Conservation (phyloP, 2,888 invertebrate species). For the Bembecia ichneumoniformis region DNA sequence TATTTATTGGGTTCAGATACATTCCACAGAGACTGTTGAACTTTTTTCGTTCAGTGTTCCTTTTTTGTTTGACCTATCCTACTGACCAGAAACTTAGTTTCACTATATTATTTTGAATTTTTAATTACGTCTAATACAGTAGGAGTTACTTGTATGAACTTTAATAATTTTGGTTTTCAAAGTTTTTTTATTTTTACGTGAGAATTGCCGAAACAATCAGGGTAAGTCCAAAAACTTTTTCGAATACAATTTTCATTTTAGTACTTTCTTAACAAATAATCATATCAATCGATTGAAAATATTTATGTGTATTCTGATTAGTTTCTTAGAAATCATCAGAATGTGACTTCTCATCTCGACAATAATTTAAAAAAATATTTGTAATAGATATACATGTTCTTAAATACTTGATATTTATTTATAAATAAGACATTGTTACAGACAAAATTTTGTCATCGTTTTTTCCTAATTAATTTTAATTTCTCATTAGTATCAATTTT, state of each 20-base stretch:
- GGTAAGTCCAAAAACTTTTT: slow-evolving; percentile 31
- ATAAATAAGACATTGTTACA: too few relatives aligned
- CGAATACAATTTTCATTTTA: background rate
- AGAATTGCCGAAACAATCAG: slow-evolving; percentile 63
- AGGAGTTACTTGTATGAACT: slow-evolving; percentile 6
- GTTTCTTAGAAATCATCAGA: too few relatives aligned
- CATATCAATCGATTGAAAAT: too few relatives aligned
- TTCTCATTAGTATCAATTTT: too few relatives aligned
- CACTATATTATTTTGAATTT: slow-evolving; percentile 8
- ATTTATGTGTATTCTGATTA: too few relatives aligned
- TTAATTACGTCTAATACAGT: slow-evolving; percentile 7
- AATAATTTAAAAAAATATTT: too few relatives aligned
- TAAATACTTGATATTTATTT: too few relatives aligned
- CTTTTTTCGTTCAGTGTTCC: slow-evolving; percentile 51
- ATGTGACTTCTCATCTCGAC: too few relatives aligned
- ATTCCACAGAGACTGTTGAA: slow-evolving; percentile 68
- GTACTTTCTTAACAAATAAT: too few relatives aligned
- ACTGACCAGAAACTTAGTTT: slow-evolving; percentile 26
- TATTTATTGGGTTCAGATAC: slow-evolving; percentile 48
- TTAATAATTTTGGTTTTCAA: slow-evolving; percentile 30
- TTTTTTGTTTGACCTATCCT: slow-evolving; percentile 41
- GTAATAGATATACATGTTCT: too few relatives aligned
- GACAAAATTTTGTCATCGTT: too few relatives aligned
- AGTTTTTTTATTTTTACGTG: slow-evolving; percentile 35
- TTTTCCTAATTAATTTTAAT: too few relatives aligned